These are phyloP conservation scores for Aptenodytes patagonicus DNA, from an alignment of 2,113 vertebrate genomes.

Conservation along the genomic window DNA sequence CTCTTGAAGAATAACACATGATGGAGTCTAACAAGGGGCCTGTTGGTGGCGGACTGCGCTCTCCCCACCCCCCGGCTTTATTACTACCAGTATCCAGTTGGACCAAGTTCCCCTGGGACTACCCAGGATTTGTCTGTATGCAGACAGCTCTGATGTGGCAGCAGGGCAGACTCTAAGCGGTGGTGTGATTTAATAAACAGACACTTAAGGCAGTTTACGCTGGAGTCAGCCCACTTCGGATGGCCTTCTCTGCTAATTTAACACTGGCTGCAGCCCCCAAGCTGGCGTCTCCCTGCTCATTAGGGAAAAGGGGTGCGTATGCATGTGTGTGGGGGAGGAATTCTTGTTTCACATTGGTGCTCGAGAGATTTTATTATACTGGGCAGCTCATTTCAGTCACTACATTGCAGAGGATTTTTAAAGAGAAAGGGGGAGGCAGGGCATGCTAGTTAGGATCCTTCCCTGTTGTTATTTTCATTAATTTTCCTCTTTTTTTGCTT, in stretches of 20 bases:
- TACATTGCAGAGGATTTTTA: conserved; percentile 12
- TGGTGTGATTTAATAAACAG: conserved; percentile 74
- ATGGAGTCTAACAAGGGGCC: neutral
- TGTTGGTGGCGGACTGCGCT: neutral
- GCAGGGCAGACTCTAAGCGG: conserved; percentile 66
- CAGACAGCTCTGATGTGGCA: conserved; percentile 71
- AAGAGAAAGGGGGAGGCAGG: conserved; percentile 7
- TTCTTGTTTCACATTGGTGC: conserved; percentile 31
- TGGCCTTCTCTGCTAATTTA: conserved; percentile 73
- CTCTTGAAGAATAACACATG: neutral
- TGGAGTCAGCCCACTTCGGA: conserved; percentile 71
- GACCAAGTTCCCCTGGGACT: conserved; percentile 34
- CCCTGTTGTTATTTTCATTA: conserved; percentile 59
- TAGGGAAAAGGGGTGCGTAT: conserved; percentile 46
- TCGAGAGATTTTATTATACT: conserved; percentile 59
- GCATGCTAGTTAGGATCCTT: conserved; percentile 19
- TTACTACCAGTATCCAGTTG: conserved; percentile 52
- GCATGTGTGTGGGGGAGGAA: conserved; percentile 5
- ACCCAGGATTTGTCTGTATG: conserved; percentile 60
- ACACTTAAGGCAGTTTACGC: conserved; percentile 72
- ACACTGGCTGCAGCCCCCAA: conserved; percentile 66
- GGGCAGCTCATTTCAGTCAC: conserved; percentile 64
- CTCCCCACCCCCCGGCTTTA: neutral
- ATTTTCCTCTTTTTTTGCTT: conserved; percentile 48
- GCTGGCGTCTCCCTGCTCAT: conserved; percentile 73